phyloP scores from a whole-genome alignment of 2,797 vertebrate species.

The Spinibarbus caldwelli region DNA sequence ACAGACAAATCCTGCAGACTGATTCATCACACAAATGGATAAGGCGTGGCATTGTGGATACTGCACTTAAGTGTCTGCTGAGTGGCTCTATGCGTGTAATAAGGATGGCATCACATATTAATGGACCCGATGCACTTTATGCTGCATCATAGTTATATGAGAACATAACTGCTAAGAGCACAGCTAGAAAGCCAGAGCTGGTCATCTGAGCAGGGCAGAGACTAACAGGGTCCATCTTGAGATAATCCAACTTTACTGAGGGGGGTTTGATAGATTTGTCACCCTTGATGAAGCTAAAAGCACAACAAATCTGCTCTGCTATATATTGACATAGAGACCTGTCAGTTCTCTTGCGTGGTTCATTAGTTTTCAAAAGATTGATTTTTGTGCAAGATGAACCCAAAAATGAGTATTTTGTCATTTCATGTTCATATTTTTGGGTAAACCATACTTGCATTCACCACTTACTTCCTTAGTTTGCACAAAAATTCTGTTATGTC shows the following conservation, averaged over 20 bases:
- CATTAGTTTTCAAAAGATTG: not conserved
- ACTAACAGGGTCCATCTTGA: not conserved
- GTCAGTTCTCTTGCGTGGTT: not conserved
- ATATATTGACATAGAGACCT: not conserved
- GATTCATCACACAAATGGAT: constrained; percentile 57
- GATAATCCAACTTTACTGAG: not conserved
- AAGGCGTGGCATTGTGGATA: constrained; percentile 51
- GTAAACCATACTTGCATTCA: not conserved
- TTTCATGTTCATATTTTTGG: too few species aligned
- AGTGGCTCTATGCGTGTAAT: constrained; percentile 75
- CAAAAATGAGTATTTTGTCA: not conserved
- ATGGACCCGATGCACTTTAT: constrained; percentile 45
- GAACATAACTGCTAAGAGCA: constrained; percentile 9
- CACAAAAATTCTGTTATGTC: not conserved
- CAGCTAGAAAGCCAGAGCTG: constrained; percentile 21
- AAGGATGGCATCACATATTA: constrained; percentile 67
- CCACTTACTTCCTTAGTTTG: not conserved
- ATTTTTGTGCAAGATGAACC: not conserved
- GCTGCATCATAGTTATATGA: constrained; percentile 45
- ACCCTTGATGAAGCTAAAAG: not conserved
- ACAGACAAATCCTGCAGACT: constrained; percentile 34
- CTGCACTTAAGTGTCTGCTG: constrained; percentile 70
- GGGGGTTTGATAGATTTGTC: not conserved
- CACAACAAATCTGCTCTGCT: not conserved
- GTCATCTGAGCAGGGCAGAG: constrained; percentile 12